A percentile compares a stretch with the other conserved stretches of the same genome.
These are phyloP conservation scores for Anthopleura xanthogrammica DNA, from an alignment of 92 coral and sea anemone species.

Conservation along the genomic window DNA sequence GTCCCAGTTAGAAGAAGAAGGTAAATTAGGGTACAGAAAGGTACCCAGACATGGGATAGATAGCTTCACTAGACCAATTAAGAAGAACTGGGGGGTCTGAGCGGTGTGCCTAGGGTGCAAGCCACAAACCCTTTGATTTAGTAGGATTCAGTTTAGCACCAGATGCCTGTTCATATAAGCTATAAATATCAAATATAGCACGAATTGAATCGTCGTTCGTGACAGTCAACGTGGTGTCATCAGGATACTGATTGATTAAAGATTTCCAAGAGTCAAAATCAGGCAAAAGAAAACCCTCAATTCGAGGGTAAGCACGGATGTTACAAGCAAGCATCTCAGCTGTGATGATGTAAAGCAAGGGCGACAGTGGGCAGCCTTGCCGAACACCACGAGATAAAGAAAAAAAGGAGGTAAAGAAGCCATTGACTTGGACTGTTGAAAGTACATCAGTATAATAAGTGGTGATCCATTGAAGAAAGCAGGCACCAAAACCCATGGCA, in stretches of 20 bases:
- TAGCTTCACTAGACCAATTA: constrained; percentile 26
- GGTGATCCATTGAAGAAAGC: constrained; percentile 42
- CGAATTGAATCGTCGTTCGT: constrained; percentile 30
- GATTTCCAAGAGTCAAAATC: neutral
- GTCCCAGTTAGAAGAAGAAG: constrained; percentile 33
- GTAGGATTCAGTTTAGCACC: constrained; percentile 47
- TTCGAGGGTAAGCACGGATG: constrained; percentile 31
- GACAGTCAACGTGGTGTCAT: constrained; percentile 49
- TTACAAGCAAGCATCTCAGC: constrained; percentile 41
- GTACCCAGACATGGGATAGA: constrained; percentile 29
- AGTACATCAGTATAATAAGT: constrained; percentile 21
- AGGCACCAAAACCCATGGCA: constrained; percentile 44
- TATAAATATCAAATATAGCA: constrained; percentile 35
- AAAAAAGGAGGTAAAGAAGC: constrained; percentile 26
- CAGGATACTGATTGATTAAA: constrained; percentile 39
- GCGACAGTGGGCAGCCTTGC: constrained; percentile 67
- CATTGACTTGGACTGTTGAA: constrained; percentile 47
- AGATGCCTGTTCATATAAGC: constrained; percentile 43
- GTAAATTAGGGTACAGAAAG: constrained; percentile 4
- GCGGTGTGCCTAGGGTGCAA: constrained; percentile 52
- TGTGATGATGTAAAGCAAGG: constrained; percentile 33
- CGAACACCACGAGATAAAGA: constrained; percentile 45
- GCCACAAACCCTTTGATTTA: constrained; percentile 45
- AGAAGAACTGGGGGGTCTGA: constrained; percentile 37
- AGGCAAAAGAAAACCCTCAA: constrained; percentile 31